Conservation (phyloP, 1,140 invertebrate species). For the Parasteatoda tepidariorum region DNA sequence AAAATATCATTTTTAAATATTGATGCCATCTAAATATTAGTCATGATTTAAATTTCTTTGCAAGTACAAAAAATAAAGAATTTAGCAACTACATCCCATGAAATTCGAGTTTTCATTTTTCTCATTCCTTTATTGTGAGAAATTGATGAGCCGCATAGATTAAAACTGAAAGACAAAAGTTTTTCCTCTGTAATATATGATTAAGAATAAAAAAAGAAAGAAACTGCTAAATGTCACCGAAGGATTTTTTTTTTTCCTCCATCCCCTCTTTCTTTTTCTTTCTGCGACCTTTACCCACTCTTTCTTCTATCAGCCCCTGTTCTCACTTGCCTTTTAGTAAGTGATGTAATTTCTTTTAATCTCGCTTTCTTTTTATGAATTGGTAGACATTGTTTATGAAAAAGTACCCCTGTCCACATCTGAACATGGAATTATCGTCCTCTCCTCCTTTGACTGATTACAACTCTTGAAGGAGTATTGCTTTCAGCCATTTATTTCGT, state of each 20-base stretch:
- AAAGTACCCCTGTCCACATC: background rate
- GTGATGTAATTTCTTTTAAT: background rate
- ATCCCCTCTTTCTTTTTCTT: background rate
- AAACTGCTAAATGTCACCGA: background rate
- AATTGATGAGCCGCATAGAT: slow-evolving; percentile 33
- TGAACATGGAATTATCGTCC: background rate
- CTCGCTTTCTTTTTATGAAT: background rate
- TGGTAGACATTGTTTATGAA: background rate
- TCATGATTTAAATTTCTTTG: no score
- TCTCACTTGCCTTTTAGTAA: background rate
- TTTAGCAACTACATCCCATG: no score
- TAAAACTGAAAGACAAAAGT: no score
- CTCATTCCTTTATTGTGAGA: background rate
- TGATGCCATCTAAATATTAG: no score
- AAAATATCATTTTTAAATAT: no score
- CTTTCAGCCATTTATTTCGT: background rate
- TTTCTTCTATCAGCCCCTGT: background rate
- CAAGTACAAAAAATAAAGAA: no score
- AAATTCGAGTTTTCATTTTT: slow-evolving; percentile 7
- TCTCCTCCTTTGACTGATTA: background rate
- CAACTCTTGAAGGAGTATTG: background rate
- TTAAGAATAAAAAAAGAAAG: background rate
- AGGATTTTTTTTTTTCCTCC: background rate
- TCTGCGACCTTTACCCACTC: background rate
- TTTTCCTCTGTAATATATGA: no score